phyloP scores from a whole-genome alignment of 2,888 invertebrate genomes.

The Lobophora halterata region DNA sequence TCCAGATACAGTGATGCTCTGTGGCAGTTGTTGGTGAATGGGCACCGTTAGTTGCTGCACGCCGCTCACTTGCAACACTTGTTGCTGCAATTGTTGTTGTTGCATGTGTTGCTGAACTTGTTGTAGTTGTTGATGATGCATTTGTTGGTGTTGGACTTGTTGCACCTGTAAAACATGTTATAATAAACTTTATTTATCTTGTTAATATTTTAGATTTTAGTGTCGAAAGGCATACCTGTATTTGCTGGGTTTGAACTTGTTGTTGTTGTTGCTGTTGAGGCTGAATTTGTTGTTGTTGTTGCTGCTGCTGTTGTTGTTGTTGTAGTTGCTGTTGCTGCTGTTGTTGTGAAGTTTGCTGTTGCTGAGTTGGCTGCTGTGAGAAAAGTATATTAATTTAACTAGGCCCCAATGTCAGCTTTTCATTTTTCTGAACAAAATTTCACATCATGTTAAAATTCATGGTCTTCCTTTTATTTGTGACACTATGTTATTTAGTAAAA shows the following conservation, averaged over 20 bases:
- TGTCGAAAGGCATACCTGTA: no score
- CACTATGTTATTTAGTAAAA: no score
- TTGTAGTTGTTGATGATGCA: constrained; percentile 39
- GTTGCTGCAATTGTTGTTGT: constrained; percentile 58
- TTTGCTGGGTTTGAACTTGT: no score
- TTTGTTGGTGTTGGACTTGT: constrained; percentile 39
- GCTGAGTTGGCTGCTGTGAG: constrained; percentile 27
- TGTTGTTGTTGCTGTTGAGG: constrained; percentile 31
- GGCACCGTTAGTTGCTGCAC: constrained; percentile 71
- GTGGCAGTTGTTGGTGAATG: constrained; percentile 62
- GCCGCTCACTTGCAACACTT: constrained; percentile 67
- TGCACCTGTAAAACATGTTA: constrained; percentile 41
- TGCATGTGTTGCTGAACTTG: constrained; percentile 39
- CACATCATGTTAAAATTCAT: no score
- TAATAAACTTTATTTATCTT: no score
- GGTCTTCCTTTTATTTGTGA: no score
- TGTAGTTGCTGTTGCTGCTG: constrained; percentile 46
- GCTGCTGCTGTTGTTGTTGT: constrained; percentile 42
- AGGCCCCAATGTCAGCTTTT: constrained; percentile 11
- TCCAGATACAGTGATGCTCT: constrained; percentile 49
- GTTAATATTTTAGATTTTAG: no score
- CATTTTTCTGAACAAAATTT: no score
- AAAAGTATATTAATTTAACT: background rate
- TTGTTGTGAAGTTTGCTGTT: constrained; percentile 36
- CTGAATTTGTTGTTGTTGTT: constrained; percentile 37